Percentiles rank a stretch among this genome's conserved stretches.
Conservation (phyloP, 2,888 invertebrate genomes). For the Ennomos quercinarius region DNA sequence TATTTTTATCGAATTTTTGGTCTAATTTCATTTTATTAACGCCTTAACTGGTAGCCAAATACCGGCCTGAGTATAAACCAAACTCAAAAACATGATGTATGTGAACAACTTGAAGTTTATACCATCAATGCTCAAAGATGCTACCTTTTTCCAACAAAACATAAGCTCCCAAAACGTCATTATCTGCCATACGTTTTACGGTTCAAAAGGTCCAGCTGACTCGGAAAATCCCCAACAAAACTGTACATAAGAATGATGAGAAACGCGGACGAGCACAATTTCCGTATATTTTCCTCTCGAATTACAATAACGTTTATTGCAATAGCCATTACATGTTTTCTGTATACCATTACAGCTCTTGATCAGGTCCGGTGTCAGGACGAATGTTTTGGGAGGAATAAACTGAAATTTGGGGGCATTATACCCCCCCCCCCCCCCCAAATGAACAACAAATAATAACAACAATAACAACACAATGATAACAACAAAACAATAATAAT, state of each 20-base stretch:
- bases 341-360: constrained; percentile 32
- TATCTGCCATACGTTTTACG: constrained; percentile 6
- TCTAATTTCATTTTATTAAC: too few relatives aligned
- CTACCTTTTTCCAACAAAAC: not conserved
- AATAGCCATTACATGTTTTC: constrained; percentile 35
- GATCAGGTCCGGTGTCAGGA: constrained; percentile 10
- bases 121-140: not conserved
- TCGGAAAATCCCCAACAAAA: constrained; percentile 25
- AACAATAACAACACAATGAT: not conserved
- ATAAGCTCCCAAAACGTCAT: too few relatives aligned
- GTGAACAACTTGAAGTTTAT: too few relatives aligned
- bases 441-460: not conserved
- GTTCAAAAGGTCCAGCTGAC: constrained; percentile 21
- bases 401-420: not conserved
- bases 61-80: too few relatives aligned
- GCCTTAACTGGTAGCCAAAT: too few relatives aligned
- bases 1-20: too few relatives aligned
- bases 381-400: not conserved
- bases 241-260: constrained; percentile 26
- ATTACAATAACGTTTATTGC: constrained; percentile 33
- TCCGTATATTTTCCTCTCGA: constrained; percentile 34
- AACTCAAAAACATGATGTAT: too few relatives aligned
- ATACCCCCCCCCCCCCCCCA: too few relatives aligned
- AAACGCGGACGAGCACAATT: constrained; percentile 23
- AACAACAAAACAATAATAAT: not conserved